Evolutionary conservation across 1,140 invertebrate species (phyloP).

Genomic region (Megalonaias nervosa): DNA sequence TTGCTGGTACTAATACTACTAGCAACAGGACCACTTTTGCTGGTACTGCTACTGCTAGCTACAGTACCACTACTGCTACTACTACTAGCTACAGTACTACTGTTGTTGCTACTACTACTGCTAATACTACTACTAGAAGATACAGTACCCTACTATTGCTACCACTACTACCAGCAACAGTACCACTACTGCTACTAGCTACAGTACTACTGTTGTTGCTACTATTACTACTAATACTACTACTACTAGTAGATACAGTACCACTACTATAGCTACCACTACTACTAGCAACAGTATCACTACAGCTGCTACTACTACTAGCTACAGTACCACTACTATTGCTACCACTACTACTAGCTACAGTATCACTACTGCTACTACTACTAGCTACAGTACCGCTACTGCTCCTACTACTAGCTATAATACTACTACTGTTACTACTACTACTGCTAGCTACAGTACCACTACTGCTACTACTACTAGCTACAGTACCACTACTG

Average conservation of each 20-base stretch:
- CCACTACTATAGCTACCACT: slow-evolving; percentile 4
- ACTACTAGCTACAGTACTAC: slow-evolving; percentile 9
- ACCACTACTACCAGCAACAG: neutral
- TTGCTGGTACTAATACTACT: neutral
- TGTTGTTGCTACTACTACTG: neutral
- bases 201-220: neutral
- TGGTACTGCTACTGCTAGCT: neutral
- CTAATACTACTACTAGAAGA: slow-evolving; percentile 7
- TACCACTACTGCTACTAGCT: slow-evolving; percentile 1
- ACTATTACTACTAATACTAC: slow-evolving; percentile 17
- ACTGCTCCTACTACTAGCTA: neutral
- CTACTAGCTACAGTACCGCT: neutral
- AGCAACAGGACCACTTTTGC: neutral
- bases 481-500: neutral
- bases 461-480: neutral
- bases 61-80: neutral
- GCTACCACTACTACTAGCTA: slow-evolving; percentile 1
- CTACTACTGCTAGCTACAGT: slow-evolving; percentile 11
- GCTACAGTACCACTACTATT: neutral
- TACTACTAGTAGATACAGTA: slow-evolving; percentile 7
- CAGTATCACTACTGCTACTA: slow-evolving; percentile 3
- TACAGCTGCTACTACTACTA: neutral
- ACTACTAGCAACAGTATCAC: neutral
- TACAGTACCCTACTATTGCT: slow-evolving; percentile 1
- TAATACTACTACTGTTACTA: neutral